phyloP scores from a whole-genome alignment of 2,113 vertebrate species.

The Octodon degus region DNA sequence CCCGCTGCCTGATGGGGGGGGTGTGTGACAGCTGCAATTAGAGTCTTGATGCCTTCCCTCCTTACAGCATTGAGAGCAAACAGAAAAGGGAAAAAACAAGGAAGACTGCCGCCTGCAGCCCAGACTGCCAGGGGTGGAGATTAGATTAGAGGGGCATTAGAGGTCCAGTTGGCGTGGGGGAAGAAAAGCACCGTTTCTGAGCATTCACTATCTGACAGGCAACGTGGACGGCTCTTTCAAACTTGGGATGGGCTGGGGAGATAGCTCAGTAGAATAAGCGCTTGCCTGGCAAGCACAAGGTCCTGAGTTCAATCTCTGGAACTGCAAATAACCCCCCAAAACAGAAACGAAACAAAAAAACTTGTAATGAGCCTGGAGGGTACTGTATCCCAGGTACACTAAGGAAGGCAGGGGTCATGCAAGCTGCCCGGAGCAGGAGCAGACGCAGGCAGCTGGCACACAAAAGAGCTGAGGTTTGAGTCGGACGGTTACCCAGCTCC shows the following conservation, averaged over 20 bases:
- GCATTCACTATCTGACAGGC: background rate
- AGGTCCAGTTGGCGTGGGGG: background rate
- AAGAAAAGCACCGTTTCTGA: background rate
- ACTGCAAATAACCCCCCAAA: no score
- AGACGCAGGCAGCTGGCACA: background rate
- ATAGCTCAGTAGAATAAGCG: no score
- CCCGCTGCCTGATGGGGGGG: background rate
- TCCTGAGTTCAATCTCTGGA: no score
- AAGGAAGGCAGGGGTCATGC: background rate
- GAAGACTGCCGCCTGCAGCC: constrained; percentile 17
- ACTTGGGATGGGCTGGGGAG: background rate
- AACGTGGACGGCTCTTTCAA: background rate
- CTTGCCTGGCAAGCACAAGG: no score
- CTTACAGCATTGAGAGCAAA: constrained; percentile 54
- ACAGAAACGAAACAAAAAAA: background rate
- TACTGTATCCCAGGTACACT: background rate
- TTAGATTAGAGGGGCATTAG: background rate
- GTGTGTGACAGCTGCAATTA: constrained; percentile 74
- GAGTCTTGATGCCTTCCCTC: constrained; percentile 49
- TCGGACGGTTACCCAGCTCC: background rate
- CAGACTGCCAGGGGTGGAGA: background rate
- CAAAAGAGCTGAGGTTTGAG: background rate
- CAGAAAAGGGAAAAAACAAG: background rate
- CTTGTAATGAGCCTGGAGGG: background rate
- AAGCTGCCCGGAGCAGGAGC: background rate